These are phyloP conservation scores for Coregonus clupeaformis DNA, from an alignment of 2,113 vertebrate species.

Conservation along the genomic window DNA sequence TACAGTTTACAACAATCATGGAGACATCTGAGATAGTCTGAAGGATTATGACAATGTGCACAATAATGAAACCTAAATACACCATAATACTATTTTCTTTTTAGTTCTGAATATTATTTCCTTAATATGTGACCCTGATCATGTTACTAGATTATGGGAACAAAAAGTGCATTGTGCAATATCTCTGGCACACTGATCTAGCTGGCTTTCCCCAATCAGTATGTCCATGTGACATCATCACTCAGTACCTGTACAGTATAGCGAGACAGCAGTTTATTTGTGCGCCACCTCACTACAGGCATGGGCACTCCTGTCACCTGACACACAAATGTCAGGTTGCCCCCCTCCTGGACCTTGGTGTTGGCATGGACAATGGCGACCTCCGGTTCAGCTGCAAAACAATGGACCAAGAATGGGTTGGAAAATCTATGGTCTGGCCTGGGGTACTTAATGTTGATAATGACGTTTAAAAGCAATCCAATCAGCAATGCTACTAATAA, in stretches of 20 bases:
- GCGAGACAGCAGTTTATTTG: constrained; percentile 56
- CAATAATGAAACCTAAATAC: neutral
- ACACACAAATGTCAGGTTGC: constrained; percentile 74
- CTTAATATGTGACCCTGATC: neutral
- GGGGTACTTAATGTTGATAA: neutral
- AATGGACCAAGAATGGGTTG: neutral
- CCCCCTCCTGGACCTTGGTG: constrained; percentile 65
- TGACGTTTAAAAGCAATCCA: neutral
- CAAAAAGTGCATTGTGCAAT: too few species aligned
- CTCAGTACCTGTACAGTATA: constrained; percentile 59
- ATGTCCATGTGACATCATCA: neutral
- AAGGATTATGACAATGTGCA: neutral
- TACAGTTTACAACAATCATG: neutral
- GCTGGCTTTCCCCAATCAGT: too few species aligned
- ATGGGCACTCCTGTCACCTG: constrained; percentile 70
- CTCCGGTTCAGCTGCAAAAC: constrained; percentile 67
- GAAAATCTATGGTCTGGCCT: neutral
- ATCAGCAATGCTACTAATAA: neutral
- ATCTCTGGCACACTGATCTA: too few species aligned
- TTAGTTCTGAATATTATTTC: neutral
- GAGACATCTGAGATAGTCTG: neutral
- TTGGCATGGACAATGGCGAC: constrained; percentile 57
- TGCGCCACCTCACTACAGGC: constrained; percentile 68
- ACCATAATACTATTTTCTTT: neutral
- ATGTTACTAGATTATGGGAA: too few species aligned